Evolutionary conservation across 2,113 vertebrate genomes (phyloP).

Genomic region (Chroicocephalus ridibundus): DNA sequence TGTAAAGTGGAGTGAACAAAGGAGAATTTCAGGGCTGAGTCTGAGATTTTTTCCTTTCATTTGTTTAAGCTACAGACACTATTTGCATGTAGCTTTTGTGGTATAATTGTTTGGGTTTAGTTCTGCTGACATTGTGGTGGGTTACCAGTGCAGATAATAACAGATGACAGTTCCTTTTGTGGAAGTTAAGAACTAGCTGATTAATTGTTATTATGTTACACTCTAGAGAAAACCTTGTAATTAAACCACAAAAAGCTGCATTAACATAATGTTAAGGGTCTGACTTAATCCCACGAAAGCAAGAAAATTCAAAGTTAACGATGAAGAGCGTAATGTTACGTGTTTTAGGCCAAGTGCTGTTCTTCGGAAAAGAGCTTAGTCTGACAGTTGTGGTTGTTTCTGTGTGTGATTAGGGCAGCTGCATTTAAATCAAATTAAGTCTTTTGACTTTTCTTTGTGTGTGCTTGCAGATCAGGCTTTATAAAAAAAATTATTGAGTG

Average conservation of each 20-base stretch:
- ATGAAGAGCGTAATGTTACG: background rate
- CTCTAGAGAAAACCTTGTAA: constrained; percentile 45
- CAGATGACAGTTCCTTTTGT: constrained; percentile 52
- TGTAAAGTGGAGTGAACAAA: background rate
- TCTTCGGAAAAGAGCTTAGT: background rate
- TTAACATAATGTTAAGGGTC: constrained; percentile 51
- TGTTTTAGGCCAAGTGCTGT: background rate
- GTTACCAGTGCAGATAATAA: constrained; percentile 40
- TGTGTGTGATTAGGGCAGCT: background rate
- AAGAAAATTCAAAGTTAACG: constrained; percentile 42
- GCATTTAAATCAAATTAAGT: constrained; percentile 8
- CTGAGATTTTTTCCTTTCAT: background rate
- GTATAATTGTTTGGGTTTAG: constrained; percentile 8
- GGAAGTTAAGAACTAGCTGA: constrained; percentile 53
- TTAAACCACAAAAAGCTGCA: constrained; percentile 59
- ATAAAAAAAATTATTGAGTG: background rate
- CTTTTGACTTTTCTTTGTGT: background rate
- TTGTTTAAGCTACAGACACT: background rate
- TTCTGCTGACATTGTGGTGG: constrained; percentile 3
- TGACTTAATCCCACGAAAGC: constrained; percentile 47
- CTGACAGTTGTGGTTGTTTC: background rate
- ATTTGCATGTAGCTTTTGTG: constrained; percentile 26
- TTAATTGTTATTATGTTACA: constrained; percentile 55
- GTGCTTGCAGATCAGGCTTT: background rate
- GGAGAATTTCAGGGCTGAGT: background rate